Percentiles rank a stretch among this genome's conserved stretches.
Evolutionary conservation across 2,888 invertebrate genomes (phyloP).

Genomic region (Tyria jacobaeae): DNA sequence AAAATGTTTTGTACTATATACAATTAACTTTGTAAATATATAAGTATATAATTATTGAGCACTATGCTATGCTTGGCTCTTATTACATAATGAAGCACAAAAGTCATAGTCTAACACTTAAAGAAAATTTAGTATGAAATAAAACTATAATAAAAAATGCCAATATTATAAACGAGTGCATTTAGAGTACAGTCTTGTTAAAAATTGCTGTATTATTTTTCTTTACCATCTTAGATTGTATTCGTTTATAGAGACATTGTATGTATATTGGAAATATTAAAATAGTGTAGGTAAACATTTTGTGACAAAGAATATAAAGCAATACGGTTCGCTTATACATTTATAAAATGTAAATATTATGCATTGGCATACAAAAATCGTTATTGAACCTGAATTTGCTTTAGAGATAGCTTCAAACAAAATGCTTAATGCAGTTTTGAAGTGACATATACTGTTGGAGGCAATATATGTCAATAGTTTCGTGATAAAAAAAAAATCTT

Average conservation of each 20-base stretch:
- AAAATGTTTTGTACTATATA: slow-evolving; percentile 78
- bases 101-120: slow-evolving; percentile 40
- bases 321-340: slow-evolving; percentile 76
- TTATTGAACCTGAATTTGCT: slow-evolving; percentile 58
- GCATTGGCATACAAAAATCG: slow-evolving; percentile 53
- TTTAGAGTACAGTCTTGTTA: slow-evolving; percentile 49
- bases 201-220: slow-evolving; percentile 32
- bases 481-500: no score
- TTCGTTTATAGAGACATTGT: slow-evolving; percentile 45
- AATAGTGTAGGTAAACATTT: slow-evolving; percentile 40
- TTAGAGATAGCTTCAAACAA: slow-evolving; percentile 60
- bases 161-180: slow-evolving; percentile 48
- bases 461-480: neutral
- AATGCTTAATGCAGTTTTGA: slow-evolving; percentile 12
- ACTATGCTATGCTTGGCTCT: slow-evolving; percentile 72
- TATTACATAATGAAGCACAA: slow-evolving; percentile 55
- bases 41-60: slow-evolving; percentile 52
- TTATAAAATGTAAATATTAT: slow-evolving; percentile 59
- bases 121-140: slow-evolving; percentile 59
- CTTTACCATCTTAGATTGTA: slow-evolving; percentile 36
- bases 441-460: neutral
- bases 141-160: slow-evolving; percentile 43
- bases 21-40: slow-evolving; percentile 58
- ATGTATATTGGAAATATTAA: slow-evolving; percentile 53
- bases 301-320: slow-evolving; percentile 60